Base-by-base conservation (phyloP, 2,888 invertebrate species). In the Drosophila prostipennis region DNA sequence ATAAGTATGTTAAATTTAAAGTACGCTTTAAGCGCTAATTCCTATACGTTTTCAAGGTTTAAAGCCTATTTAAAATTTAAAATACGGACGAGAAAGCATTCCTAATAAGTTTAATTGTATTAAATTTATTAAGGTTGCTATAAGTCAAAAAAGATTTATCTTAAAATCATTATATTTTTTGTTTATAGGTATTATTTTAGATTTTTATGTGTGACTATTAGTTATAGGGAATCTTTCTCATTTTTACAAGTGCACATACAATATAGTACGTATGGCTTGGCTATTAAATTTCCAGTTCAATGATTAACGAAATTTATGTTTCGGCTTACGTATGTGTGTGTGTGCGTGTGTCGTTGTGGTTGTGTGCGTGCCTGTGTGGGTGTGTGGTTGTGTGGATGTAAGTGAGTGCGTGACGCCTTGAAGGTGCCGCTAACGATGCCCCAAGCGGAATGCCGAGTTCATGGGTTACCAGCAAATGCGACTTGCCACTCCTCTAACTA, bases 231-330 rank as follows among this genome's bases (percentile, higher is more conserved):
- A 42, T 5, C 3, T 10, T 3, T 19, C 16, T 6, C 11, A 11
- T 29, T 46, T 46, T 16, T 32, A 14, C 6, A 7, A 37, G 51
- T 51, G 36, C 13, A 19, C 16, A 16, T 26, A 55, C 23, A 16
- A 14, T 48, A 69, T 52, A 3, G 46, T 46, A 10, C 32, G 80
- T 76, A 70, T 77, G 78, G 72, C 79, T 78, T 77, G 80, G 82
- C 82, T 83, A 83, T 83, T 83, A 83, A 83, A 83, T 83, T 83
- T 83, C 83, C 82, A 83, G 82, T 87, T 83, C 88, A 83, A 83
- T 83, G 82, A 83, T 87, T 83, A 83, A 83, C 82, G 80, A 87
- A 83, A 83, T 83, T 83, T 83, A 83, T 83, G 82, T 87, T 87
- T 83, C 86, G 72, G 86, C 80, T 83, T 87, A 83, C 63, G 54